A percentile compares a stretch with the other conserved stretches of the same genome.
phyloP scores from a whole-genome alignment of 2,113 vertebrate species.

The Datnioides undecimradiatus region DNA sequence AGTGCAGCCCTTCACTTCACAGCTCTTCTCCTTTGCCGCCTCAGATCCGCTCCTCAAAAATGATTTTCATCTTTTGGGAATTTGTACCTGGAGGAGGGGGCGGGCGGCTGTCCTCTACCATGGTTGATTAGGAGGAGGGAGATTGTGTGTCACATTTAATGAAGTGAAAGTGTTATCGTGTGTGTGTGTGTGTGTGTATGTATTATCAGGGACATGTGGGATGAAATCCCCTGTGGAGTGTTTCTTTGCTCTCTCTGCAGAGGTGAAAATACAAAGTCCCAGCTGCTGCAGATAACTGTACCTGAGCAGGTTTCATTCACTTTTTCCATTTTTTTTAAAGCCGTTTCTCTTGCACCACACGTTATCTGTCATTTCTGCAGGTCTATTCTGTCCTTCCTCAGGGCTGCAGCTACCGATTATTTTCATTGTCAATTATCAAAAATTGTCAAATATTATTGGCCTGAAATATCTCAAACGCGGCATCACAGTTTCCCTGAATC shows the following conservation, averaged over 20 bases:
- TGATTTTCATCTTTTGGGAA: constrained; percentile 41
- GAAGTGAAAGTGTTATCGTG: constrained; percentile 40
- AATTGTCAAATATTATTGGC: too few species aligned
- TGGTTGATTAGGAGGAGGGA: constrained; percentile 35
- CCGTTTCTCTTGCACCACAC: not conserved
- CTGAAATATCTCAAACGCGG: too few species aligned
- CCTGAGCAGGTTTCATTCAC: constrained; percentile 3
- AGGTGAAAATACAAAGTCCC: constrained; percentile 35
- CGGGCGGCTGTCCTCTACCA: not conserved
- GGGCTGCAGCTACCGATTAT: not conserved
- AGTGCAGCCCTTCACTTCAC: constrained; percentile 41
- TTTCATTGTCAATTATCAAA: not conserved
- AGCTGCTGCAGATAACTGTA: not conserved
- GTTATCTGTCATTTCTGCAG: not conserved
- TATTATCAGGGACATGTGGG: constrained; percentile 24
- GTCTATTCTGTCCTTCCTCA: not conserved
- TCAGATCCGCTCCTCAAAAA: constrained; percentile 41
- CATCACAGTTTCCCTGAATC: not conserved
- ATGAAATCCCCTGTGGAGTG: constrained; percentile 32
- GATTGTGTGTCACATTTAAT: constrained; percentile 52
- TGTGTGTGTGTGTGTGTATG: constrained; percentile 6
- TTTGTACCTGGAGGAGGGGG: constrained; percentile 21
- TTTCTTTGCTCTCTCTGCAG: constrained; percentile 41
- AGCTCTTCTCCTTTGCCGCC: constrained; percentile 17
- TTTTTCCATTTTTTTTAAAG: not conserved